These are phyloP conservation scores for Hesperophylax magnus DNA, from an alignment of 1,140 invertebrate species.

Conservation along the genomic window DNA sequence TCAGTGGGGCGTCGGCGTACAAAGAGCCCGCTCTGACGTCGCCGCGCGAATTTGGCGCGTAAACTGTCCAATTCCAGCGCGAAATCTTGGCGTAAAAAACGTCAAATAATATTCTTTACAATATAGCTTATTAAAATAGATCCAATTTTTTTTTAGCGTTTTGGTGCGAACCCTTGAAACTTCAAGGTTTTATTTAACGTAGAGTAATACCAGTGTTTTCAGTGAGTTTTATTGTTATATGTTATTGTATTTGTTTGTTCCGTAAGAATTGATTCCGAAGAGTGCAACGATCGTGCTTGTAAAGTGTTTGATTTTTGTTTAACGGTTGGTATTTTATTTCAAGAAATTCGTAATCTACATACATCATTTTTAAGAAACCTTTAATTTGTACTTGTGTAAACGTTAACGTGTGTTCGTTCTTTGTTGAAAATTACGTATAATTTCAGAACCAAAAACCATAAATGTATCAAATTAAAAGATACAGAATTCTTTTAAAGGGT, in stretches of 20 bases:
- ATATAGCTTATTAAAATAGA: too few species aligned
- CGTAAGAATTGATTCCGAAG: slow-evolving; percentile 1
- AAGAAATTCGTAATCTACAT: too few species aligned
- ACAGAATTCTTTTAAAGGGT: too few species aligned
- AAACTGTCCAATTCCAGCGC: not conserved
- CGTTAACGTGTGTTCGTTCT: too few species aligned
- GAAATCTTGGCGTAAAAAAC: not conserved
- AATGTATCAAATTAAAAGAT: too few species aligned
- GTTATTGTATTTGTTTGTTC: slow-evolving; percentile 30
- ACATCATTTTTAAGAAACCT: too few species aligned
- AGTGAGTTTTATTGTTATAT: not conserved
- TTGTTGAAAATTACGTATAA: too few species aligned
- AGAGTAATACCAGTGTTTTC: slow-evolving; percentile 3
- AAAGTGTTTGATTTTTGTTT: slow-evolving; percentile 4
- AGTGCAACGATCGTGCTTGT: slow-evolving; percentile 2
- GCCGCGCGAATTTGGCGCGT: slow-evolving; percentile 10
- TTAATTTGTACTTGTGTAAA: too few species aligned
- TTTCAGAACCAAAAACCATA: too few species aligned
- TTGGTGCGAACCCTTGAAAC: not conserved
- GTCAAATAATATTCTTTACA: too few species aligned
- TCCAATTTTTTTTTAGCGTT: not conserved
- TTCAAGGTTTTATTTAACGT: not conserved
- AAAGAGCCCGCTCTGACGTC: slow-evolving; percentile 39
- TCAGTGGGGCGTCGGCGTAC: slow-evolving; percentile 38
- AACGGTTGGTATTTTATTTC: slow-evolving; percentile 21